Evolutionary conservation across 2,113 vertebrate genomes (phyloP).

Genomic region (Colossoma macropomum): DNA sequence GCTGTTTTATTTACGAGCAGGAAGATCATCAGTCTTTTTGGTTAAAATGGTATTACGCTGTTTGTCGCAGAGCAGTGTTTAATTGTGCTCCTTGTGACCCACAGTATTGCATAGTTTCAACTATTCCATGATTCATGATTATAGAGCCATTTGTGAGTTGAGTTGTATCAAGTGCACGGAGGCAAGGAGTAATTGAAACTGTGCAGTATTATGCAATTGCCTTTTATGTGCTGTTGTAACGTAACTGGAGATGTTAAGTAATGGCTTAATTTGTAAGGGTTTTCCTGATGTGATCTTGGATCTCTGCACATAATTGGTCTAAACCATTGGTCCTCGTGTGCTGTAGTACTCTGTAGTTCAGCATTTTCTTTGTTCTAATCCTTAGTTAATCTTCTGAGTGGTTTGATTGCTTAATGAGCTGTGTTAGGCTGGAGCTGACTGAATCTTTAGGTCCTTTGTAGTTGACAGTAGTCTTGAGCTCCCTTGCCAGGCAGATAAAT

Average conservation of each 20-base stretch:
- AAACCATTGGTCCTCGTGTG: background rate
- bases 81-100: background rate
- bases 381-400: background rate
- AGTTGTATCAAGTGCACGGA: too few species aligned
- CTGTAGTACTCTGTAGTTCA: background rate
- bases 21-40: background rate
- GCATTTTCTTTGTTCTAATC: background rate
- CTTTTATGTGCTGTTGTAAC: too few species aligned
- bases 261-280: background rate
- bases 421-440: too few species aligned
- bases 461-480: background rate
- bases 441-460: background rate
- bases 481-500: background rate
- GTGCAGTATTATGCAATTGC: too few species aligned
- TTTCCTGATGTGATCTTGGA: background rate
- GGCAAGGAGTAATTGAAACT: too few species aligned
- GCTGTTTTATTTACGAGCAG: background rate
- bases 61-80: background rate
- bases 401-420: background rate
- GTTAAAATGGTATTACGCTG: too few species aligned
- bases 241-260: too few species aligned
- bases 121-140: too few species aligned
- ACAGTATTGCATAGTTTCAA: too few species aligned
- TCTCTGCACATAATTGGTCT: background rate
- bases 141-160: too few species aligned